phyloP scores from a whole-genome alignment of 2,888 invertebrate species.

The Hofmannophila pseudospretella region DNA sequence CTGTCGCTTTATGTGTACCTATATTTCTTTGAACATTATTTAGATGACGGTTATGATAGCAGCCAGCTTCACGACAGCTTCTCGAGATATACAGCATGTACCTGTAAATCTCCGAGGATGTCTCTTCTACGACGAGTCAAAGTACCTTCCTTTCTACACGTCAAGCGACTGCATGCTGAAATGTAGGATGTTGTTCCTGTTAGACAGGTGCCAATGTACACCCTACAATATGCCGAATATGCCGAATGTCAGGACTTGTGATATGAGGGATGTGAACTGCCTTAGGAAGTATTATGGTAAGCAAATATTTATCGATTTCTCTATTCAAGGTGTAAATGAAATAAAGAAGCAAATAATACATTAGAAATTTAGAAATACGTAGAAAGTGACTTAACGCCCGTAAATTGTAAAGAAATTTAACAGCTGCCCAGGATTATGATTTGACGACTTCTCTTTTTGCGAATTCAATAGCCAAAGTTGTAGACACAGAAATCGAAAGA shows the following conservation, averaged over 20 bases:
- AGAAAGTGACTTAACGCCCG: too few relatives aligned
- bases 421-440: too few relatives aligned
- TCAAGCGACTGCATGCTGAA: conserved; percentile 78
- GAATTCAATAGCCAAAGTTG: too few relatives aligned
- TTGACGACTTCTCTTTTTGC: too few relatives aligned
- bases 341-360: too few relatives aligned
- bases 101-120: conserved; percentile 68
- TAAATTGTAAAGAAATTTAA: too few relatives aligned
- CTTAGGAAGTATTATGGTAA: conserved; percentile 62
- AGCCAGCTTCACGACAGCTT: conserved; percentile 63
- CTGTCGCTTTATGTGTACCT: too few relatives aligned
- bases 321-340: too few relatives aligned
- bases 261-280: conserved; percentile 70
- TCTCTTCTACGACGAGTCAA: conserved; percentile 75
- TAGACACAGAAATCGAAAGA: too few relatives aligned
- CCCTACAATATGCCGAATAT: conserved; percentile 76
- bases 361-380: too few relatives aligned
- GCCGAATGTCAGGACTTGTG: conserved; percentile 56
- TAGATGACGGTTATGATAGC: conserved; percentile 63
- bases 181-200: conserved; percentile 73
- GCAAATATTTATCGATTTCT: conserved; percentile 17
- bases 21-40: too few relatives aligned
- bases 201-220: conserved; percentile 72
- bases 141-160: conserved; percentile 66
- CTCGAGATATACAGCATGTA: conserved; percentile 64